phyloP scores from a whole-genome alignment of 2,888 invertebrate genomes.

The Tridacna crocea region DNA sequence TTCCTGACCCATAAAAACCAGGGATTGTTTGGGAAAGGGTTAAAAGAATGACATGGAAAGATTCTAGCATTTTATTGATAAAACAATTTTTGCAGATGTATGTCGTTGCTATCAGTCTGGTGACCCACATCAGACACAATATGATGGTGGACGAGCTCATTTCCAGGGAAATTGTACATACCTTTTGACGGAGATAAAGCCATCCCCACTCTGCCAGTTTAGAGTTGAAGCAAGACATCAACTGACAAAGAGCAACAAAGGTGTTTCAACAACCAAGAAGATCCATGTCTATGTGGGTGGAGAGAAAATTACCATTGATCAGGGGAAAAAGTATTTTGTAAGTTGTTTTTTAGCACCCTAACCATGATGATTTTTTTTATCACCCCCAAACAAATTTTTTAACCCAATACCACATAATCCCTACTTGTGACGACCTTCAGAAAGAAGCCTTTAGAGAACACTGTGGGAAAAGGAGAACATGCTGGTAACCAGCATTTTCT shows the following conservation, averaged over 20 bases:
- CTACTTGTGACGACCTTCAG: no score
- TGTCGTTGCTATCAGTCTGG: conserved; percentile 11
- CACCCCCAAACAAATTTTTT: no score
- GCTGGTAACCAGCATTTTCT: no score
- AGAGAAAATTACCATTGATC: conserved; percentile 4
- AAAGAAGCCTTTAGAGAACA: no score
- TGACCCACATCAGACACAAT: conserved; percentile 17
- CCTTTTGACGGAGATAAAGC: background rate
- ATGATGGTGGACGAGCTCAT: conserved; percentile 1
- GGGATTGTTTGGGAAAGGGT: no score
- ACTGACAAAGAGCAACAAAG: background rate
- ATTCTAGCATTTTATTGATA: no score
- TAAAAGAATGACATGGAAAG: no score
- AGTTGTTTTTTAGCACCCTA: background rate
- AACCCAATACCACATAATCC: no score
- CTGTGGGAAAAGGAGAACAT: no score
- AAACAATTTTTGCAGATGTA: conserved; percentile 10
- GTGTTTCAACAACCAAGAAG: conserved; percentile 6
- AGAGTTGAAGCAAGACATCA: conserved; percentile 1
- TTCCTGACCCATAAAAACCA: no score
- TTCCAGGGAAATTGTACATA: conserved; percentile 24
- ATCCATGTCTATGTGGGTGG: background rate
- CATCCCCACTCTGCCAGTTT: background rate
- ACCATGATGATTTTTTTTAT: no score
- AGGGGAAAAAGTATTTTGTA: conserved; percentile 1